Base-by-base conservation (phyloP, 2,113 vertebrate species). In the Syngnathus typhle region DNA sequence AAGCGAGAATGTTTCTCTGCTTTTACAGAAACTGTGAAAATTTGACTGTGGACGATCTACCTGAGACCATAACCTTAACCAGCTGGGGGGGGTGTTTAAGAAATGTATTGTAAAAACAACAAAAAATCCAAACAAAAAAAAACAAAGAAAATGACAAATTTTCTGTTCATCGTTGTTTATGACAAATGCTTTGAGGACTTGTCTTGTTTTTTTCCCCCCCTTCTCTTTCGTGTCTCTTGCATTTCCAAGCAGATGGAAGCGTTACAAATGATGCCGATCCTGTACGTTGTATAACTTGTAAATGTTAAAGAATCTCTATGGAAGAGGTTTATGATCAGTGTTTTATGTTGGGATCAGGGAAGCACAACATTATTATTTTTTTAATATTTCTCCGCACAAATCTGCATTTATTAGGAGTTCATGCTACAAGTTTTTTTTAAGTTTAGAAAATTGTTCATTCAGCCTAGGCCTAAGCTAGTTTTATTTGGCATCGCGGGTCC, bases 11-110 rank as follows among this genome's bases (percentile, higher is more conserved):
- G 86, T 90, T 90, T 91, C 88, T 92, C 92, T 88, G 93, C 93
- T 95, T 95, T 98, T 93, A 93, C 93, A 93, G 91, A 90, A 92
- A 95, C 91, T 95, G 93, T 96, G 94, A 92, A 93, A 82, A 93
- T 91, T 44, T 84, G 92, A 92, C 90, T 89, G 93, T 93, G 85
- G 91, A 95, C 90, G 81, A 89, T 86, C 93, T 94, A 93, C 94
- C 94, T 91, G 80, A 93, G 90, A 92, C 93, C 90, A 91, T 87
- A 90, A 93, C 90, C 90, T 93, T 91, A 94, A 92, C 93, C 94
- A 92, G 92, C 91, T n/a, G n/a, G 83, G 87, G 85, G 87, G 85
- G 84, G 90, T 94, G 97, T 95, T 94, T 94, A 92, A 89, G 85
- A 92, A 86, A 92, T 91, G 85, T 92, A 95, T 92, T 93, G 91